Percentiles rank a stretch among this genome's conserved stretches.
Conservation (phyloP, 2,888 invertebrate species). For the Drosophila paracracens region DNA sequence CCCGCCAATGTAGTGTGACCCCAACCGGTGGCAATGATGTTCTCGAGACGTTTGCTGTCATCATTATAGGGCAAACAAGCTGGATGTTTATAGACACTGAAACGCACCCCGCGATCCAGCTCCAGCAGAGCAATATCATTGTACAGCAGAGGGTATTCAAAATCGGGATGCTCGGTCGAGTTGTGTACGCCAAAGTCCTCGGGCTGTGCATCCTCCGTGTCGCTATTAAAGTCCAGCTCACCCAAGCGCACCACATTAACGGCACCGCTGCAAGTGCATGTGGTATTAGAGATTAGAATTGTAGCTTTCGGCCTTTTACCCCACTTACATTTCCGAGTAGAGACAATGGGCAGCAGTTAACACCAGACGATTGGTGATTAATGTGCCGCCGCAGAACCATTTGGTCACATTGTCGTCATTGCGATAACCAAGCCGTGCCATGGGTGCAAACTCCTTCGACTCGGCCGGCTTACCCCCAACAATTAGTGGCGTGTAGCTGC, state of each 20-base stretch:
- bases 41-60: conserved; percentile 33
- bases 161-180: conserved; percentile 84
- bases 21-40: conserved; percentile 86
- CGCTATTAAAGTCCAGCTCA: conserved; percentile 76
- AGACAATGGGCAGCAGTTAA: conserved; percentile 70
- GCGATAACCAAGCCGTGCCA: conserved; percentile 69
- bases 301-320: background rate
- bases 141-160: conserved; percentile 83
- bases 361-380: conserved; percentile 66
- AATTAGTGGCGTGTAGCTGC: conserved; percentile 84
- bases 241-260: conserved; percentile 79
- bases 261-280: conserved; percentile 57
- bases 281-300: too few species aligned
- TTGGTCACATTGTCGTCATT: conserved; percentile 26
- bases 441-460: conserved; percentile 81
- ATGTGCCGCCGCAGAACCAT: conserved; percentile 81
- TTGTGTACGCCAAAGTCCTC: conserved; percentile 77
- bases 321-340: conserved; percentile 37
- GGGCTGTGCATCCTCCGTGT: conserved; percentile 75
- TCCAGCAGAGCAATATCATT: conserved; percentile 87
- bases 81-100: conserved; percentile 85
- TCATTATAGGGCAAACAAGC: conserved; percentile 84
- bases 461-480: conserved; percentile 73
- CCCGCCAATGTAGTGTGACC: conserved; percentile 83
- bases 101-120: conserved; percentile 81